phyloP scores from a whole-genome alignment of 2,113 vertebrate species.

The Pardalotus punctatus region DNA sequence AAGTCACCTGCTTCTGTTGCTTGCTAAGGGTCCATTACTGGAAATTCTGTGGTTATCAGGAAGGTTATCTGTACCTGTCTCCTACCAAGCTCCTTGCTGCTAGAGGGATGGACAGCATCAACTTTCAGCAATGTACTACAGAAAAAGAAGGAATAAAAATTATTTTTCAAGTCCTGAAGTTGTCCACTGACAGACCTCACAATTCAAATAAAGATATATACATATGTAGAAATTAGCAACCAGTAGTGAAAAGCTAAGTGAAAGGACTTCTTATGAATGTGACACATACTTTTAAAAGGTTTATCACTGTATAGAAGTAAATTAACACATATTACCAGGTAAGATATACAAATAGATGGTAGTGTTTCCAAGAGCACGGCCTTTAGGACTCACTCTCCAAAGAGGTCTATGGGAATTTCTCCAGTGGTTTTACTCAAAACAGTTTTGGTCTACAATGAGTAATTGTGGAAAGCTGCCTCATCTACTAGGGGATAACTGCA shows the following conservation, averaged over 20 bases:
- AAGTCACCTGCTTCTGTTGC: background rate
- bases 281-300: background rate
- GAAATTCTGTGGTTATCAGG: background rate
- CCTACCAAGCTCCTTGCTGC: background rate
- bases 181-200: background rate
- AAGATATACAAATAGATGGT: background rate
- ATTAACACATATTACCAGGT: background rate
- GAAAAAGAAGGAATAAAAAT: background rate
- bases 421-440: background rate
- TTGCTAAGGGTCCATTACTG: background rate
- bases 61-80: background rate
- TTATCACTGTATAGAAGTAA: background rate
- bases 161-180: background rate
- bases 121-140: background rate
- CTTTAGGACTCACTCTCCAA: background rate
- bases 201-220: background rate
- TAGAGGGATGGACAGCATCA: background rate
- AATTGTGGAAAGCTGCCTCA: background rate
- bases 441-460: background rate
- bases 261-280: background rate
- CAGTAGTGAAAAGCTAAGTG: background rate
- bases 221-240: background rate
- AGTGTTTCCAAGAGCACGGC: background rate
- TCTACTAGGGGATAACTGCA: rapidly evolving
- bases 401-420: background rate